Base-by-base conservation (phyloP, 2,797 vertebrate genomes). In the Vipera latastei region DNA sequence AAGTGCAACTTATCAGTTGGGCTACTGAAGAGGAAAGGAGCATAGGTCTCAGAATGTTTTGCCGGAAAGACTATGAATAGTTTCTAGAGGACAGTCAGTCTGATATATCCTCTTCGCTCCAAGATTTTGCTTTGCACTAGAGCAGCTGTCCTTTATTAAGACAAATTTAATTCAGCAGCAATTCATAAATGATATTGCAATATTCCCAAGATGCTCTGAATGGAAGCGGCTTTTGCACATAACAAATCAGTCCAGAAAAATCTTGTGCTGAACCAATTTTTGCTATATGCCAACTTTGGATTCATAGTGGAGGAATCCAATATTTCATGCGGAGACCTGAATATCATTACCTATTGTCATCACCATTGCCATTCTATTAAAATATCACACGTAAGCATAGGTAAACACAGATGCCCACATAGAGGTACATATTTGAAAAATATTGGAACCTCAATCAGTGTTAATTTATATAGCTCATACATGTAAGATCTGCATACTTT, bases 401-500 rank as follows among this genome's bases (percentile, higher is more conserved):
- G 8, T 91, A 88, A 55, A 89, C 44, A 83, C 9, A 83, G 44
- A 48, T 83, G 20, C 9, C 4, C 22, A 83, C 20, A 83, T 83
- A 38, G 2, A 44, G 18, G 88, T 85, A 89, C 91, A 88, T 3
- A 89, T 90, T 88, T 90, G 53, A 26, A 92, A 56, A 53, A 88
- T n/a, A 61, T 48, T 48, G 25, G 22, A 83, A 90, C 6, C 13
- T 51, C 88, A 20, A n/a, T 90, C 0, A 44, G 11, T 60, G 88
- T 95, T 32, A 60, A 48, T 91, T 93, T 0, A 14, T 92, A 88
- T 22, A 88, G 88, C 16, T 18, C 87, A 3, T 20, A 92, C 12
- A 61, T 48, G 61, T 53, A 93, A 90, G 90, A 90, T 89, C 61
- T 92, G 92, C 96, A 95, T 96, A 99, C 99, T 97, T 99, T 97